Conservation (phyloP, 2,888 invertebrate species). For the Orthonychiurus folsomi region DNA sequence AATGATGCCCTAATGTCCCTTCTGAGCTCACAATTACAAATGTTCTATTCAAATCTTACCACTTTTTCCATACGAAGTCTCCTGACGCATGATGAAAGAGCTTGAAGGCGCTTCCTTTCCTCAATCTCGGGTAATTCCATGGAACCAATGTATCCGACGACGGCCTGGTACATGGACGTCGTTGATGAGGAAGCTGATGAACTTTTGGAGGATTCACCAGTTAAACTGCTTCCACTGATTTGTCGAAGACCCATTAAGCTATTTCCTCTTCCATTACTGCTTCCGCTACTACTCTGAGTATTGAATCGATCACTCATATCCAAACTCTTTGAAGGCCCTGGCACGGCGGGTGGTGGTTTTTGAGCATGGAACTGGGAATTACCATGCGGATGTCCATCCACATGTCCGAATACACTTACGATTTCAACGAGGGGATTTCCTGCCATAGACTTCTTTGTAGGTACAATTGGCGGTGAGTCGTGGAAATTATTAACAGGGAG, state of each 20-base stretch:
- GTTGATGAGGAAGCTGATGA: not conserved
- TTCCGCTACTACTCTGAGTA: slow-evolving; percentile 37
- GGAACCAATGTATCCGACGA: slow-evolving; percentile 90
- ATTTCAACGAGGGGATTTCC: not conserved
- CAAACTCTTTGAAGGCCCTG: not conserved
- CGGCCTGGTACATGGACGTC: slow-evolving; percentile 51
- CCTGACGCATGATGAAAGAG: slow-evolving; percentile 64
- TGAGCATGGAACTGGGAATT: no score
- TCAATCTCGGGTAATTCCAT: slow-evolving; percentile 73
- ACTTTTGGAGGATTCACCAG: slow-evolving; percentile 11
- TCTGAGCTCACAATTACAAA: not conserved
- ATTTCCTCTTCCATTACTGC: slow-evolving; percentile 21
- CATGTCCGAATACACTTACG: not conserved
- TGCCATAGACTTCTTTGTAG: slow-evolving; percentile 13
- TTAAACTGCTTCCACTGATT: slow-evolving; percentile 21
- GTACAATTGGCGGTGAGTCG: slow-evolving; percentile 27
- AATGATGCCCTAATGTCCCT: no score
- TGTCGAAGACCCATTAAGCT: slow-evolving; percentile 19
- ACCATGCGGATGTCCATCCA: not conserved
- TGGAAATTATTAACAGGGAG: slow-evolving; percentile 20
- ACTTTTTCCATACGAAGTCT: slow-evolving; percentile 81
- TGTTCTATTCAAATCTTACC: slow-evolving; percentile 43
- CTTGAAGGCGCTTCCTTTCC: slow-evolving; percentile 62
- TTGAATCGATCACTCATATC: slow-evolving; percentile 31
- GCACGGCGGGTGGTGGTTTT: not conserved